phyloP scores from a whole-genome alignment of 2,113 vertebrate species.

The Platanista minor region DNA sequence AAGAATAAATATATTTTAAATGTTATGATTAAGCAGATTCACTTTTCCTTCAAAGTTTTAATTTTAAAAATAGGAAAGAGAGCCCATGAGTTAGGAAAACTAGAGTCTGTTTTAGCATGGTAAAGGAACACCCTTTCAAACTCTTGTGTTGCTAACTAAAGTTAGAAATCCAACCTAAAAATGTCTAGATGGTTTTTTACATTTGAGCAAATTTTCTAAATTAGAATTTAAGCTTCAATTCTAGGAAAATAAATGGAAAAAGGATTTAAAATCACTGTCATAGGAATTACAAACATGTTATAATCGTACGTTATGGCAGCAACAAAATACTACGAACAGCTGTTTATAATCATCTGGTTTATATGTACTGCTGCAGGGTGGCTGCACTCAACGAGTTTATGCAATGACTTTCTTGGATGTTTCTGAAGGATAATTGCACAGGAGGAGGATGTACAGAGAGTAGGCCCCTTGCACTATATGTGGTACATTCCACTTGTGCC shows the following conservation, averaged over 20 bases:
- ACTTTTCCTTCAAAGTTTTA: slow-evolving; percentile 41
- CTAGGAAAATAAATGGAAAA: slow-evolving; percentile 56
- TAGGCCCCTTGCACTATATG: slow-evolving; percentile 85
- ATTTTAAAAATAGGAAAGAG: slow-evolving; percentile 37
- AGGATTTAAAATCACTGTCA: slow-evolving; percentile 64
- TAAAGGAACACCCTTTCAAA: neutral
- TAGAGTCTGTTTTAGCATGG: neutral
- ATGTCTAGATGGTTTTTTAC: slow-evolving; percentile 43
- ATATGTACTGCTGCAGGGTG: slow-evolving; percentile 88
- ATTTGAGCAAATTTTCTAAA: slow-evolving; percentile 67
- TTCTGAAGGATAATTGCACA: slow-evolving; percentile 88
- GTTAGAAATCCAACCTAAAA: slow-evolving; percentile 39
- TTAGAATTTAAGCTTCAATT: slow-evolving; percentile 70
- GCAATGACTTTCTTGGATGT: slow-evolving; percentile 88
- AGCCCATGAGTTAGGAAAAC: neutral
- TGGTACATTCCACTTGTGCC: slow-evolving; percentile 86
- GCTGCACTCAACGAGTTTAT: slow-evolving; percentile 87
- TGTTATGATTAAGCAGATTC: neutral
- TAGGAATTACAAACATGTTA: slow-evolving; percentile 76
- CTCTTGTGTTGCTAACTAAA: slow-evolving; percentile 17
- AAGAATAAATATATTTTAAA: slow-evolving; percentile 10
- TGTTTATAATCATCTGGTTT: slow-evolving; percentile 88
- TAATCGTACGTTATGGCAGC: slow-evolving; percentile 83
- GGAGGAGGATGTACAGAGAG: slow-evolving; percentile 86
- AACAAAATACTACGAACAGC: slow-evolving; percentile 81